A percentile compares a stretch with the other conserved stretches of the same genome.
Evolutionary conservation across 2,113 vertebrate species (phyloP).

Genomic region (Ptychochromis oligacanthus): DNA sequence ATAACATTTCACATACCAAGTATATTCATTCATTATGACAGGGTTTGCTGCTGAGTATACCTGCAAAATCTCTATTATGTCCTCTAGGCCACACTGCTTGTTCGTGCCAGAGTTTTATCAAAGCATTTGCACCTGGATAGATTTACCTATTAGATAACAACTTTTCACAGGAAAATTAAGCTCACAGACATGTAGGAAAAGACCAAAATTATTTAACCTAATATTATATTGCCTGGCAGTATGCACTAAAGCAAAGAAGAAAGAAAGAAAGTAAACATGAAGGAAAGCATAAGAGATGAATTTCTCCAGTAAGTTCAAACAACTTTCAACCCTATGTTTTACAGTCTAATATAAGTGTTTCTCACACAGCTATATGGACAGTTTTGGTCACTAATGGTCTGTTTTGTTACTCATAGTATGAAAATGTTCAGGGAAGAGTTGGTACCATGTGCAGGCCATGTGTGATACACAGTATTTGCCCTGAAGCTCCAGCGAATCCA

Average conservation of each 20-base stretch:
- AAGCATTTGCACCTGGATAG: constrained; percentile 45
- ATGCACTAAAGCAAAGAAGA: neutral
- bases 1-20: constrained; percentile 44
- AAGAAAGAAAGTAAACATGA: neutral
- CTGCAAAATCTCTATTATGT: constrained; percentile 35
- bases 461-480: constrained; percentile 32
- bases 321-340: constrained; percentile 29
- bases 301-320: neutral
- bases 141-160: constrained; percentile 36
- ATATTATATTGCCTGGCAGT: neutral
- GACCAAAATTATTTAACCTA: neutral
- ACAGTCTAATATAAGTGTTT: constrained; percentile 46
- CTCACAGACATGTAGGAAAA: neutral
- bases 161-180: constrained; percentile 15
- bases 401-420: constrained; percentile 5
- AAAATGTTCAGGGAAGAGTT: constrained; percentile 48
- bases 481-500: neutral
- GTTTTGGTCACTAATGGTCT: constrained; percentile 21
- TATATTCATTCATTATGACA: constrained; percentile 27
- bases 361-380: constrained; percentile 22
- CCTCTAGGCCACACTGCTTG: neutral
- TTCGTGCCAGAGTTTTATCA: constrained; percentile 36
- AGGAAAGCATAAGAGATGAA: neutral
- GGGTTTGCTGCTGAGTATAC: constrained; percentile 6
- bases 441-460: constrained; percentile 57